A percentile compares a stretch with the other conserved stretches of the same genome.
These are phyloP conservation scores for Cremastinae sp. DNA, from an alignment of 2,888 invertebrate species.

Conservation along the genomic window DNA sequence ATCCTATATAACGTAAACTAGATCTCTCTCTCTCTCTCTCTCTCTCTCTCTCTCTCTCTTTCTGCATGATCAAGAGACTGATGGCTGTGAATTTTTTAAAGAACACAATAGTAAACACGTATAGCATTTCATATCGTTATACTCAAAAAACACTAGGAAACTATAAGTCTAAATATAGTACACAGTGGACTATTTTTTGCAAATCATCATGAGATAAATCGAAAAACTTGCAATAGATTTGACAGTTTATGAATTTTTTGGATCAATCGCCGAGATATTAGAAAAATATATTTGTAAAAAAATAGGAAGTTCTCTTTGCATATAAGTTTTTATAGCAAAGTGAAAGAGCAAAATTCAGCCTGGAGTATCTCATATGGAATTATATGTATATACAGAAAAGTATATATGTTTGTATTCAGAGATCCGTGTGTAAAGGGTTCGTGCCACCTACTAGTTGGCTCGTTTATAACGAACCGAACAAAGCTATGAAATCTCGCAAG, in stretches of 20 bases:
- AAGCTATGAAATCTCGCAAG: conserved; percentile 42
- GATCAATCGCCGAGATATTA: neutral
- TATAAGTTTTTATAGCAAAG: neutral
- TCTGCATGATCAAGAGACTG: too few species aligned
- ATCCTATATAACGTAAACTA: too few species aligned
- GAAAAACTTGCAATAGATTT: neutral
- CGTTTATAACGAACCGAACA: conserved; percentile 28
- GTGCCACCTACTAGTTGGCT: conserved; percentile 8
- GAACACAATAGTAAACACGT: too few species aligned
- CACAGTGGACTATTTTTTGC: too few species aligned
- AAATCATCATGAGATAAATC: too few species aligned
- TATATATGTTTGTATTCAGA: neutral
- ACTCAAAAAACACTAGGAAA: too few species aligned
- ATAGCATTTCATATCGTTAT: too few species aligned
- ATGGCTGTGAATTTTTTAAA: too few species aligned
- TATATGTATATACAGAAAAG: neutral
- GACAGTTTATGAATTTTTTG: conserved; percentile 2
- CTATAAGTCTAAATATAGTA: too few species aligned
- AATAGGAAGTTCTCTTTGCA: neutral
- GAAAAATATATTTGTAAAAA: too few species aligned
- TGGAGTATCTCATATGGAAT: neutral
- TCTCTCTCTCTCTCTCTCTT: too few species aligned
- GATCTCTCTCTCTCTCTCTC: too few species aligned
- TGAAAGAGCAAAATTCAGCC: neutral
- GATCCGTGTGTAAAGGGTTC: neutral